Evolutionary conservation across 2,113 vertebrate species (phyloP), one percentile per base, ranked within the genome.

Genomic region (Melanerpes formicivorus): DNA sequence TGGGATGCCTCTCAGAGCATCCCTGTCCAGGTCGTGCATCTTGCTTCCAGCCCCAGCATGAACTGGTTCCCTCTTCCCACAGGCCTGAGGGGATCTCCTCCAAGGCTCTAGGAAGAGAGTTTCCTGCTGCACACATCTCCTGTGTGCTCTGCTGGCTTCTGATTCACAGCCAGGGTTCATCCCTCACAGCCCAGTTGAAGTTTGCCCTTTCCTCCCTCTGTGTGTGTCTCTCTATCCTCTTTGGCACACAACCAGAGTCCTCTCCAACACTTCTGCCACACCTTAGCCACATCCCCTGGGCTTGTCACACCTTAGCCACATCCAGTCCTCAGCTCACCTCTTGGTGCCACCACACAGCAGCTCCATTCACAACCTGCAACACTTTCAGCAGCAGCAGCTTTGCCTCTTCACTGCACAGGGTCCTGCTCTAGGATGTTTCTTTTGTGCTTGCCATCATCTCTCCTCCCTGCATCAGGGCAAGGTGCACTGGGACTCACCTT

Each of bases 211-310:
- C 30, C 83, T 76, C 40, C 27, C 64, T 84, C 42, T 56, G 42
- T 69, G 42, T 69, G 27, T 26, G 18, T 29, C 9, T 64, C 40
- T 80, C 34, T 44, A 2, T 46, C 23, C 7, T 5, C 29, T 86
- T 54, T 1, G 1, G 22, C 50, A 72, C 0, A 0, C 27, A 44
- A 67, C 50, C 46, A 8, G 5, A 72, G 59, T 27, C 22, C 5
- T 73, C 59, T 60, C 58, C 34, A 32, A 18, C 34, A 32, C 19
- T 59, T 55, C 2, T 69, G 90, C 81, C 40, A 15, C 17, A 8
- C 30, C 30, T 74, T 37, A 59, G 23, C 72, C 1, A 0, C 26
- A 6, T 2, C 54, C 10, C 10, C 32, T 19, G n/a, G 64, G 42
- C 40, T 86, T 84, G 30, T 25, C 69, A 52, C 16, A 26, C 37